phyloP scores from a whole-genome alignment of 2,113 vertebrate genomes.

The Saccopteryx bilineata region DNA sequence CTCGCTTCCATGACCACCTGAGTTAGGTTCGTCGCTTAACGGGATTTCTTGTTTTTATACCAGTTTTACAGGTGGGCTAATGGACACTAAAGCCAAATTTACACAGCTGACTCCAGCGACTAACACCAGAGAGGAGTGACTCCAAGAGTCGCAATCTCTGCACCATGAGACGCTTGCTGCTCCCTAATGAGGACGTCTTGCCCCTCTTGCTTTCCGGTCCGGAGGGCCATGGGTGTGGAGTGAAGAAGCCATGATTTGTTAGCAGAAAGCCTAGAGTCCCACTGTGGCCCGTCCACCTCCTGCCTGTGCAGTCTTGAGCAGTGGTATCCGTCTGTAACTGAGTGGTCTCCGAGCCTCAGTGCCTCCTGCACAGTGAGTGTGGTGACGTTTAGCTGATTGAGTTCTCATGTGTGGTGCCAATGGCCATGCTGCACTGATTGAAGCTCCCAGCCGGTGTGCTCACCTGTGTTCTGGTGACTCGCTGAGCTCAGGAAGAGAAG shows the following conservation, averaged over 20 bases:
- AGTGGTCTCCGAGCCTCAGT: background rate
- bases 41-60: background rate
- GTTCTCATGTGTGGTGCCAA: fast-evolving
- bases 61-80: background rate
- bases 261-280: background rate
- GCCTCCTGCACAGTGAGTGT: background rate
- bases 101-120: background rate
- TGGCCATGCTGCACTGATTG: fast-evolving
- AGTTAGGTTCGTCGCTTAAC: background rate
- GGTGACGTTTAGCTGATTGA: background rate
- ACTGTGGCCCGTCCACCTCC: background rate
- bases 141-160: background rate
- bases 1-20: background rate
- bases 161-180: background rate
- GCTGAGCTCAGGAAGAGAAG: background rate
- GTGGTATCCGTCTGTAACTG: background rate
- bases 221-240: background rate
- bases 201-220: background rate
- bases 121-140: background rate
- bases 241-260: background rate
- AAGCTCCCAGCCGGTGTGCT: too few relatives aligned
- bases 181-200: background rate
- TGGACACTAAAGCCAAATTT: background rate
- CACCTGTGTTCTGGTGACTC: background rate
- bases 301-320: background rate